phyloP scores from a whole-genome alignment of 2,888 invertebrate species.

The Eudemis profundana region DNA sequence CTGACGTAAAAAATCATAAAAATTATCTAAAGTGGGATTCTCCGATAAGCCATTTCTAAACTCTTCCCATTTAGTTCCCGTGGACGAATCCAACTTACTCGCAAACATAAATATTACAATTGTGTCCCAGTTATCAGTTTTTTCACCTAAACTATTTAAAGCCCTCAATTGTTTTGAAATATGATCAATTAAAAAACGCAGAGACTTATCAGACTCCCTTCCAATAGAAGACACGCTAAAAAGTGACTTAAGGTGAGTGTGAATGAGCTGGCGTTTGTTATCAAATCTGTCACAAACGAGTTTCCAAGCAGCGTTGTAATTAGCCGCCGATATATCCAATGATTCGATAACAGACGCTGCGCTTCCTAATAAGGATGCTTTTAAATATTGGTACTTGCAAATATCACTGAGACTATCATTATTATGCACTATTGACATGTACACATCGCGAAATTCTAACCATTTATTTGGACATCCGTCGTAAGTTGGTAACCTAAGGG shows the following conservation, averaged over 20 bases:
- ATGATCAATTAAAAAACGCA: slow-evolving; percentile 14
- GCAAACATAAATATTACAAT: too few species aligned
- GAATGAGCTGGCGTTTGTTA: slow-evolving; percentile 11
- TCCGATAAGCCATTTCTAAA: background rate
- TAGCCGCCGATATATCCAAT: slow-evolving; percentile 21
- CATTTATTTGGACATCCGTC: too few species aligned
- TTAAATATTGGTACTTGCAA: too few species aligned
- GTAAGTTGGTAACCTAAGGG: too few species aligned
- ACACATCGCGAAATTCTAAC: too few species aligned
- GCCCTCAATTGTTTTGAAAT: slow-evolving; percentile 15
- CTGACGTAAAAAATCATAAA: slow-evolving; percentile 9
- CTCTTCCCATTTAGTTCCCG: slow-evolving; percentile 13
- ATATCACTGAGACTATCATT: too few species aligned
- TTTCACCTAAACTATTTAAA: slow-evolving; percentile 17
- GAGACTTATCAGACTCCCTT: slow-evolving; percentile 20
- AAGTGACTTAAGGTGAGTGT: slow-evolving; percentile 22
- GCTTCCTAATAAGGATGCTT: too few species aligned
- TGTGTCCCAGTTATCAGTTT: background rate
- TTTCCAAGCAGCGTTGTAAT: slow-evolving; percentile 14
- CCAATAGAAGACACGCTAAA: slow-evolving; percentile 12
- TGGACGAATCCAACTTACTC: background rate
- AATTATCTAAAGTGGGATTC: background rate
- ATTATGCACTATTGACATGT: too few species aligned
- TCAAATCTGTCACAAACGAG: slow-evolving; percentile 18
- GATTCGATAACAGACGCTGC: too few species aligned